Percentiles rank a stretch among this genome's conserved stretches.
phyloP scores from a whole-genome alignment of 2,797 vertebrate genomes.

The Falco columbarius region DNA sequence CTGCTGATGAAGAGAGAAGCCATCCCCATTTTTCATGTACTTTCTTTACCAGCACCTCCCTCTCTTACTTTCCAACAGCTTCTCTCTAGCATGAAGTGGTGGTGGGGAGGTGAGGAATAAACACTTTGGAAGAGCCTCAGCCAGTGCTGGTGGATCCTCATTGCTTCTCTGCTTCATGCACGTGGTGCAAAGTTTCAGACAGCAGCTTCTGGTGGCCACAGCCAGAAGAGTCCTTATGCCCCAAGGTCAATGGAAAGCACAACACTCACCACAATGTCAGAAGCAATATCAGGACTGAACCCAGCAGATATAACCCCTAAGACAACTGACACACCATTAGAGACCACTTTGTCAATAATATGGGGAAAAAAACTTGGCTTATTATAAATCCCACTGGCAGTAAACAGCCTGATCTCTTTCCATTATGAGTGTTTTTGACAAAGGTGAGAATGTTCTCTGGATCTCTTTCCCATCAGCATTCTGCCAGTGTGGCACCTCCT shows the following conservation, averaged over 20 bases:
- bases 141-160: not conserved
- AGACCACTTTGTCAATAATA: not conserved
- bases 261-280: not conserved
- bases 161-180: not conserved
- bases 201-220: not conserved
- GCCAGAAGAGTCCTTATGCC: not conserved
- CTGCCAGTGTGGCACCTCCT: not conserved
- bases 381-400: not conserved
- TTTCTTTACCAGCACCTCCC: not conserved
- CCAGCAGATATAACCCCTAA: not conserved
- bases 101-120: not conserved
- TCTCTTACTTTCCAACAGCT: not conserved
- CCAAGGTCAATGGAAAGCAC: not conserved
- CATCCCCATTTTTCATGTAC: not conserved
- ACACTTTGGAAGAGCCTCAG: not conserved
- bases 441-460: not conserved
- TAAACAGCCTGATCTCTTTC: not conserved
- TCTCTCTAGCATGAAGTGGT: not conserved
- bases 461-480: not conserved
- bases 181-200: not conserved
- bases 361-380: not conserved
- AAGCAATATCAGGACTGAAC: not conserved
- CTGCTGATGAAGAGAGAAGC: not conserved
- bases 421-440: not conserved
- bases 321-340: rapidly evolving